These are phyloP conservation scores for Otocyon megalotis DNA, from an alignment of 2,113 vertebrate species.

Conservation along the genomic window DNA sequence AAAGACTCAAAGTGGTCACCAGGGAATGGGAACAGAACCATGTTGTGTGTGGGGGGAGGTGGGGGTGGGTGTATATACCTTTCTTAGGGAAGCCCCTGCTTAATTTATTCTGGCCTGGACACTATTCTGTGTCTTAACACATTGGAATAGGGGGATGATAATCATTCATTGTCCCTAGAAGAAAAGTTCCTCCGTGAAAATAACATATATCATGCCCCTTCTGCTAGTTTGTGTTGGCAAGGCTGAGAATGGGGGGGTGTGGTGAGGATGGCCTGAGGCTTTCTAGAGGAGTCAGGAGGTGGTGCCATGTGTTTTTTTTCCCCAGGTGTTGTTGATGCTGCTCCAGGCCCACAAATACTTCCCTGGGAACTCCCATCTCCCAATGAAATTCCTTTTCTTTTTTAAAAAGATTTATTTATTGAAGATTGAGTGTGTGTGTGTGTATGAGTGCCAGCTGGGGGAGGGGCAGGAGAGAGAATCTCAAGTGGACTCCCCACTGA, in stretches of 20 bases:
- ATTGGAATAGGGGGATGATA: slow-evolving; percentile 73
- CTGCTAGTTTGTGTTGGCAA: neutral
- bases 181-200: slow-evolving; percentile 79
- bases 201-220: slow-evolving; percentile 73
- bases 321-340: neutral
- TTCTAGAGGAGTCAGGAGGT: neutral
- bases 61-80: neutral
- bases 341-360: neutral
- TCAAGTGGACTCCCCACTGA: neutral
- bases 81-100: neutral
- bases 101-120: neutral
- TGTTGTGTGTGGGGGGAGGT: neutral
- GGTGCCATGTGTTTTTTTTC: neutral
- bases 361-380: neutral
- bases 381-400: neutral
- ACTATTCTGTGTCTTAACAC: slow-evolving; percentile 71
- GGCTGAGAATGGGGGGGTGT: neutral
- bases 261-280: neutral
- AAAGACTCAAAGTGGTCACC: neutral
- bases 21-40: neutral
- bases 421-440: neutral
- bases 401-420: neutral
- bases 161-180: slow-evolving; percentile 75
- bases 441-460: neutral
- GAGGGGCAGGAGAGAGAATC: neutral